A percentile compares a stretch with the other conserved stretches of the same genome.
These are phyloP conservation scores for Silurus glanis DNA, from an alignment of 2,113 vertebrate species.

Conservation along the genomic window DNA sequence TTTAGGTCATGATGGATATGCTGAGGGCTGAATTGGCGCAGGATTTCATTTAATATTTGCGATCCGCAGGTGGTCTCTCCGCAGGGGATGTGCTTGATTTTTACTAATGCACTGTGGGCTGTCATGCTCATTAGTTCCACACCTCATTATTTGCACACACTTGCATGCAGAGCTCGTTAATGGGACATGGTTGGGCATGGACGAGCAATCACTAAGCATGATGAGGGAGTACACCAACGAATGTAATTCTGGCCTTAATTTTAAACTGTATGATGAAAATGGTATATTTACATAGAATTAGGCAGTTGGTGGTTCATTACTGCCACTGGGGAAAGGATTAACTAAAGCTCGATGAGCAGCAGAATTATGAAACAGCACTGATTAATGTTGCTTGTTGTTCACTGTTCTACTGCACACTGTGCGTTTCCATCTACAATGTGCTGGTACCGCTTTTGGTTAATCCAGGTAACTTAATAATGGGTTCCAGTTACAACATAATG, in stretches of 20 bases:
- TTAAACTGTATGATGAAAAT: slow-evolving; percentile 45
- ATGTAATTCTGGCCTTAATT: slow-evolving; percentile 52
- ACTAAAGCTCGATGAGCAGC: not conserved
- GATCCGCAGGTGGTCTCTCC: slow-evolving; percentile 65
- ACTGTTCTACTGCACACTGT: not conserved
- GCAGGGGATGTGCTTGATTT: slow-evolving; percentile 51
- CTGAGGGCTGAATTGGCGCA: slow-evolving; percentile 47
- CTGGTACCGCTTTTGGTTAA: not conserved
- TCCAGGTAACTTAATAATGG: not conserved
- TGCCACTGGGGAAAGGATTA: slow-evolving; percentile 29
- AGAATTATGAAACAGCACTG: not conserved
- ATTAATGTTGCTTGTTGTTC: not conserved
- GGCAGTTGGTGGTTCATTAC: slow-evolving; percentile 31
- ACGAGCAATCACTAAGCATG: slow-evolving; percentile 47
- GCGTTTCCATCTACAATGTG: not conserved
- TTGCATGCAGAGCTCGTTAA: slow-evolving; percentile 43
- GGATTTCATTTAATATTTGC: slow-evolving; percentile 57
- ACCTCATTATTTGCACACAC: slow-evolving; percentile 61
- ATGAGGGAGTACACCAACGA: slow-evolving; percentile 42
- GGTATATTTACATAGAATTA: slow-evolving; percentile 51
- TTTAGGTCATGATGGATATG: slow-evolving; percentile 56
- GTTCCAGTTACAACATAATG: not conserved
- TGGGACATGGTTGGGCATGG: slow-evolving; percentile 48
- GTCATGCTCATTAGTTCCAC: slow-evolving; percentile 62
- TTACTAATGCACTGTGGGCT: slow-evolving; percentile 62